A percentile compares a stretch with the other conserved stretches of the same genome.
phyloP scores from a whole-genome alignment of 2,113 vertebrate genomes.

The Piprites chloris region DNA sequence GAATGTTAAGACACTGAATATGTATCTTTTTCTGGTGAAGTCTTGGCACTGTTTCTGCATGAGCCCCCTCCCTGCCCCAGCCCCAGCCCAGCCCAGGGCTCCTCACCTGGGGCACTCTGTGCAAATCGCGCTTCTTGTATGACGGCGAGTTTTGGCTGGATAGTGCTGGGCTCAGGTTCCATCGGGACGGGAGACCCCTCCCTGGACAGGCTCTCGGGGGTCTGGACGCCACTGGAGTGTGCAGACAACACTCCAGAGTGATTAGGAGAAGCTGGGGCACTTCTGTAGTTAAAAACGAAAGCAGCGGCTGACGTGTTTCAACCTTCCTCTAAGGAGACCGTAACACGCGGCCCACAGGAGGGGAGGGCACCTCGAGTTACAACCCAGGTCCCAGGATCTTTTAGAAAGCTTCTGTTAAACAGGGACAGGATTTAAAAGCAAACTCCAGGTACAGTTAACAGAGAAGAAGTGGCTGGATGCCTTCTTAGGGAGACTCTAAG shows the following conservation, averaged over 20 bases:
- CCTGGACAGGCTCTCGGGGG: constrained; percentile 93
- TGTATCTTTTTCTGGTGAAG: accelerated
- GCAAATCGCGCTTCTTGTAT: constrained; percentile 94
- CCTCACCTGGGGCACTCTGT: constrained; percentile 90
- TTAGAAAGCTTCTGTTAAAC: neutral
- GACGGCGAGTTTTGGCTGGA: constrained; percentile 93
- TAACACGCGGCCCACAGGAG: constrained; percentile 21
- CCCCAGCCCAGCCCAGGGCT: neutral
- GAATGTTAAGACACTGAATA: neutral
- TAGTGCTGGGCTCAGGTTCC: constrained; percentile 83
- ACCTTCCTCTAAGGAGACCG: neutral
- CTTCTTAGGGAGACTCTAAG: neutral
- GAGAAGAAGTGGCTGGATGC: neutral
- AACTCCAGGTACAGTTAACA: neutral
- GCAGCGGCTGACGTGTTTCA: constrained; percentile 48
- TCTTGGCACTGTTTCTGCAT: accelerated
- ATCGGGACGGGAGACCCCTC: constrained; percentile 94
- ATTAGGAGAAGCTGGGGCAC: constrained; percentile 95
- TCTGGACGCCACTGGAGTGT: constrained; percentile 96
- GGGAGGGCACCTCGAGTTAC: constrained; percentile 16
- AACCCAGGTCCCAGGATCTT: neutral
- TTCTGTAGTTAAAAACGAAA: constrained; percentile 78
- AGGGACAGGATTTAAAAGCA: neutral
- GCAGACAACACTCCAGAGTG: constrained; percentile 93
- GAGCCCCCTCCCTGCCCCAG: neutral